Evolutionary conservation across 2,113 vertebrate species (phyloP), one percentile per base, ranked within the genome.

Genomic region (Nematolebias whitei): DNA sequence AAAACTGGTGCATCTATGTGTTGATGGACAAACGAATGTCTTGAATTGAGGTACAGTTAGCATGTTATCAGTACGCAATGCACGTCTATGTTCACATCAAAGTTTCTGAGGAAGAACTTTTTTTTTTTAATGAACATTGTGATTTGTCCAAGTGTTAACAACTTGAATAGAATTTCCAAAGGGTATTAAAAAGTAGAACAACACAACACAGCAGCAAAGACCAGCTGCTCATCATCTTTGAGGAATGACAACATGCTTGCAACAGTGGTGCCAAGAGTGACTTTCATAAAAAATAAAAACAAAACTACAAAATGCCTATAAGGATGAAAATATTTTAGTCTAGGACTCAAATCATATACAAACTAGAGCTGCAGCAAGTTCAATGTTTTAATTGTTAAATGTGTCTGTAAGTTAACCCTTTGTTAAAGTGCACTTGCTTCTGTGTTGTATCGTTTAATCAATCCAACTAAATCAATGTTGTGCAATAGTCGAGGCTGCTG

Each of bases 401-500:
- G n/a, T n/a, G 18, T 18, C 26, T 53, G 2, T 32, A 18, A 35
- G 51, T 14, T 53, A 12, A 53, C 11, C 2, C 18, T 0, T 11
- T n/a, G 32, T 32, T 53, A 2, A 51, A 2, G 7, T 51, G 49
- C 2, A 16, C 49, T 51, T 8, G 8, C 24, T 4, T 16, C 24
- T 48, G 14, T 15, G 26, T 16, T 15, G 16, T 26, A 6, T 29
- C 16, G 6, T 10, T 5, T 51, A 35, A 35, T 35, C 32, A 35
- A 54, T 76, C 15, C 29, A n/a, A 66, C 12, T 39, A 24, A 5
- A 53, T 29, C 48, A 66, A 43, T 66, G 47, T 39, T 15, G 12
- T 41, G 40, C 15, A 14, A 41, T 15, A 15, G 2, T 14, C 13
- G 9, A n/a, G 15, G 44, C n/a, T 47, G 12, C n/a, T 47, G 32